Conservation (phyloP, 1,140 invertebrate genomes). For the Caenorhabditis tropicalis region DNA sequence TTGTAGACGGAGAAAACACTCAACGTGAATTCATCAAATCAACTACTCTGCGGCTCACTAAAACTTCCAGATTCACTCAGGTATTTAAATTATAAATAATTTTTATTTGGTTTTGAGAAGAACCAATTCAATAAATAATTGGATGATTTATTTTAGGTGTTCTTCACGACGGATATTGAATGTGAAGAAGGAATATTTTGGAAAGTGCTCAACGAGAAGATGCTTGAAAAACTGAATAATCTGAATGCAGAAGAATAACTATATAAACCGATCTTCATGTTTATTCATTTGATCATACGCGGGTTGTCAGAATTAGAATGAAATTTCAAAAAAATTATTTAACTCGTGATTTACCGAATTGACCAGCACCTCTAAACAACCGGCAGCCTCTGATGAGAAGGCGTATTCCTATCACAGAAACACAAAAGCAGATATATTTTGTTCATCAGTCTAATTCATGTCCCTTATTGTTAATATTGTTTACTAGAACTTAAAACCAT, state of each 20-base stretch:
- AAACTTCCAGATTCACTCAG: constrained; percentile 19
- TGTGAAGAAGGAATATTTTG: constrained; percentile 26
- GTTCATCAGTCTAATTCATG: too few species aligned
- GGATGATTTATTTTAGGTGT: neutral
- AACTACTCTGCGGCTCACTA: neutral
- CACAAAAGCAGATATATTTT: too few species aligned
- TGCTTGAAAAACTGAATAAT: neutral
- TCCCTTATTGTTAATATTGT: too few species aligned
- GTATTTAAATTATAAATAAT: neutral
- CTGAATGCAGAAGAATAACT: neutral
- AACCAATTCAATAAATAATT: neutral
- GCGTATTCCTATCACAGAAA: too few species aligned
- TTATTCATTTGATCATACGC: too few species aligned
- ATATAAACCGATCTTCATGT: too few species aligned
- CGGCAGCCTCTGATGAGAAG: too few species aligned
- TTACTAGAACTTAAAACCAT: too few species aligned
- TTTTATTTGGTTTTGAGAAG: neutral
- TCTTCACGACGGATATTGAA: constrained; percentile 33
- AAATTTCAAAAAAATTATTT: too few species aligned
- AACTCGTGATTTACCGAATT: too few species aligned
- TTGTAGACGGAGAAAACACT: neutral
- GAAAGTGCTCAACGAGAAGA: constrained; percentile 5
- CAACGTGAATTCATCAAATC: constrained; percentile 36
- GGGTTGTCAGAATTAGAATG: too few species aligned
- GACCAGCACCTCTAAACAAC: too few species aligned